These are phyloP conservation scores for Euura saliciscinereae DNA, from an alignment of 1,140 invertebrate genomes.

Conservation along the genomic window DNA sequence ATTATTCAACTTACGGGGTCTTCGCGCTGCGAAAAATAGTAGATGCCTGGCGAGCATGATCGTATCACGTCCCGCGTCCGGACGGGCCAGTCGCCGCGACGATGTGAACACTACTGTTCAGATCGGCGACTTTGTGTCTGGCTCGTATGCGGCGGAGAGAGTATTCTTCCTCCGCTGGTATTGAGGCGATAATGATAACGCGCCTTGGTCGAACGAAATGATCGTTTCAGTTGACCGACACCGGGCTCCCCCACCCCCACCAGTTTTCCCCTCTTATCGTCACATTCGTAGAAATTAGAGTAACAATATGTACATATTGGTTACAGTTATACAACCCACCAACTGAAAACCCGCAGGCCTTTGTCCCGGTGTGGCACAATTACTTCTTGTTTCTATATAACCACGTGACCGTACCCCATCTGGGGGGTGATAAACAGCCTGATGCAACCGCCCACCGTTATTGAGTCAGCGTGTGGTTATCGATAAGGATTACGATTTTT, in stretches of 20 bases:
- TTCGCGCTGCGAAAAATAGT: slow-evolving; percentile 51
- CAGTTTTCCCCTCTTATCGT: no score
- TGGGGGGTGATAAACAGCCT: background rate
- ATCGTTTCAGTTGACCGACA: no score
- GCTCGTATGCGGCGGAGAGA: slow-evolving; percentile 13
- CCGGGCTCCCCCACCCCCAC: no score
- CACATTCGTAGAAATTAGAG: no score
- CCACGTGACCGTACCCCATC: background rate
- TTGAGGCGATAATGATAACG: no score
- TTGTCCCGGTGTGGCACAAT: background rate
- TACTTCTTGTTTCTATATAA: background rate
- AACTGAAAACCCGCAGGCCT: background rate
- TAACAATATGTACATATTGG: no score
- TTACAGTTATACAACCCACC: no score
- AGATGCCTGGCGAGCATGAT: slow-evolving; percentile 55
- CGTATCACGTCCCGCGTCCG: slow-evolving; percentile 19
- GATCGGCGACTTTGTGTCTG: slow-evolving; percentile 51
- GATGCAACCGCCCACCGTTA: background rate
- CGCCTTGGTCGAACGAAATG: no score
- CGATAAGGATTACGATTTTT: no score
- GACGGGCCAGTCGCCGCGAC: slow-evolving; percentile 23
- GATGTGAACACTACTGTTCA: no score
- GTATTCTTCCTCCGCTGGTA: no score
- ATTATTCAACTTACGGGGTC: slow-evolving; percentile 46
- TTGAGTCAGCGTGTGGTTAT: background rate